Percentiles rank a stretch among this genome's conserved stretches.
Evolutionary conservation across 1,140 invertebrate species (phyloP).

Genomic region (Centruroides sculpturatus): DNA sequence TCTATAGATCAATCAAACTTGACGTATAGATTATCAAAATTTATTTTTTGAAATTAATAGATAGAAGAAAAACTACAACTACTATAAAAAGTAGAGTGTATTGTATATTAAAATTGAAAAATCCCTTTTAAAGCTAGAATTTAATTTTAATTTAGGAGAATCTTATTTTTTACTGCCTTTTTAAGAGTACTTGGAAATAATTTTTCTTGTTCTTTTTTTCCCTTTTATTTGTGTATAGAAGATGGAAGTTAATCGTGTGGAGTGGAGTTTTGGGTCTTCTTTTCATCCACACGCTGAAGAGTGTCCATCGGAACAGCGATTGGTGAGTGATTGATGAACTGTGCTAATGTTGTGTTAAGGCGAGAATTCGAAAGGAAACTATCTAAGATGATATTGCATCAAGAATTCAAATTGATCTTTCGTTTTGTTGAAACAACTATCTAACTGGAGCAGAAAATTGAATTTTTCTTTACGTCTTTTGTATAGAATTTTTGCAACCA

Average conservation of each 20-base stretch:
- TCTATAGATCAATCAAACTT: not conserved
- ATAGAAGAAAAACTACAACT: too few species aligned
- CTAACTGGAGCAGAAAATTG: not conserved
- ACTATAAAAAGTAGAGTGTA: too few species aligned
- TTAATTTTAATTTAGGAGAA: too few species aligned
- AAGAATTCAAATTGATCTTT: not conserved
- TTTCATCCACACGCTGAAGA: slow-evolving; percentile 59
- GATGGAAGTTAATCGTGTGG: slow-evolving; percentile 43
- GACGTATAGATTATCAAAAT: not conserved
- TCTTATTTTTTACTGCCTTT: too few species aligned
- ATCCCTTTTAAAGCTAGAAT: too few species aligned
- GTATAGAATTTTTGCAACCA: not conserved
- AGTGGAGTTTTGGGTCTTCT: slow-evolving; percentile 47
- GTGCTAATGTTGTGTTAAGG: not conserved
- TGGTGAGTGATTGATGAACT: slow-evolving; percentile 41
- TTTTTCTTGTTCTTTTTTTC: slow-evolving; percentile 1
- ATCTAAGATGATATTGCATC: not conserved
- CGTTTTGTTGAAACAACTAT: not conserved
- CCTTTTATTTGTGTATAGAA: slow-evolving; percentile 15
- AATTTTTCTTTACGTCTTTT: not conserved
- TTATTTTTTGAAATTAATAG: not conserved
- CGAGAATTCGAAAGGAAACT: not conserved
- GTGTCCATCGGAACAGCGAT: slow-evolving; percentile 70
- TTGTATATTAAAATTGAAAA: too few species aligned
- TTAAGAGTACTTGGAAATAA: slow-evolving; percentile 21